Evolutionary conservation across 2,797 vertebrate species (phyloP), one percentile per base, ranked within the genome.

Genomic region (Petrocephalus schoutedeni): DNA sequence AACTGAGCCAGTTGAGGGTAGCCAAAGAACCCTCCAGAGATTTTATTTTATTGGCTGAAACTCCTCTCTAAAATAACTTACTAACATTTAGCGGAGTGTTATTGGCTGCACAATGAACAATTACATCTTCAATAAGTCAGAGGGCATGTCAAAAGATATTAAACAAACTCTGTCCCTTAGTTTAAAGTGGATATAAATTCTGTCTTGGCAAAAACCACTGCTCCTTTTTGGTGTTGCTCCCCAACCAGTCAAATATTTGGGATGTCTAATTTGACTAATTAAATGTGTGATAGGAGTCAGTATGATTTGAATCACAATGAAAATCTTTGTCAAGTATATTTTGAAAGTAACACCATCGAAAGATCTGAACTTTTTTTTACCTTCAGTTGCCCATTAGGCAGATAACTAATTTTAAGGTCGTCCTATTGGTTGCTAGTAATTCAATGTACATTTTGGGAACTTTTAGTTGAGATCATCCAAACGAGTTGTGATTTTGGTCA

Each of bases 201-300:
- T 41, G 16, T 36, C 28, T 41, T 16, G 0, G 12, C 71, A 74
- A 41, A 74, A 19, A 19, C 36, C 32, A 74, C 67, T 74, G 32
- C 12, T 74, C 0, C 14, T 2, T 74, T 41, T 74, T 61, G 86
- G 88, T 86, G 84, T 19, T 88, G 64, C 84, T 58, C 58, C 5
- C 67, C 54, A 21, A 77, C 67, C 54, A n/a, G 28, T 88, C n/a
- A 86, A 80, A 88, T 86, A 67, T 80, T 59, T 61, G 12, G 41
- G 85, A 67, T 88, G 85, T 59, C 58, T n/a, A 67, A 86, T 86
- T 32, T 71, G 82, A 51, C 85, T 80, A 80, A 74, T 61, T 88
- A 77, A 86, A 86, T 57, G 21, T 82, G 19, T 83, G 56, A 82
- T 53, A 16, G 1, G 19, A 82, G 54, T 45, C 21, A 82, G n/a